A percentile compares a stretch with the other conserved stretches of the same genome.
phyloP scores from a whole-genome alignment of 2,113 vertebrate species.

The Dolichallabes microphthalmus region DNA sequence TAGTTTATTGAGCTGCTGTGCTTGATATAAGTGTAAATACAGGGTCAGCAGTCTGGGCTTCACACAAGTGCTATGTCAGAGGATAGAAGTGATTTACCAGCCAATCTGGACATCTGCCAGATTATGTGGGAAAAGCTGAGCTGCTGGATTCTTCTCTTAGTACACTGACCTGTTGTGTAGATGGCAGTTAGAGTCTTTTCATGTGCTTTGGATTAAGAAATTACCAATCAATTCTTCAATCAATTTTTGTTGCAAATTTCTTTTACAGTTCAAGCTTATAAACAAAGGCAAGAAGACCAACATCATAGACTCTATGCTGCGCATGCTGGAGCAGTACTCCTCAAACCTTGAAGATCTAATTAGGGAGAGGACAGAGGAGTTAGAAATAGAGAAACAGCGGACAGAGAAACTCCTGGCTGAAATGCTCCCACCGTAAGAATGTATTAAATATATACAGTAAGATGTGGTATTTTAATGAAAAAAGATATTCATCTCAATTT shows the following conservation, averaged over 20 bases:
- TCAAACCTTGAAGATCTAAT: conserved; percentile 93
- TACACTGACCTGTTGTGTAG: background rate
- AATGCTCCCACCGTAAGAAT: conserved; percentile 89
- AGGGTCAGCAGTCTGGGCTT: background rate
- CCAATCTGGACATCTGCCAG: conserved; percentile 12
- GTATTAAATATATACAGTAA: conserved; percentile 19
- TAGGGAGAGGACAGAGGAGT: conserved; percentile 84
- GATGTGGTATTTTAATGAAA: background rate
- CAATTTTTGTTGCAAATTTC: background rate
- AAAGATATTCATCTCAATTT: background rate
- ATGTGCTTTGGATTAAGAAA: background rate
- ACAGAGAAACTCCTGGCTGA: conserved; percentile 89
- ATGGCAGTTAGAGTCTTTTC: background rate
- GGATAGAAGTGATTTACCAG: background rate
- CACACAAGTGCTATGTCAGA: conserved; percentile 11
- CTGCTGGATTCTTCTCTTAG: background rate
- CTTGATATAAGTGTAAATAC: background rate
- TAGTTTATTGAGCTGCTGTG: background rate
- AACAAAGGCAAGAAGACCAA: conserved; percentile 94
- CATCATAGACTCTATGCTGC: conserved; percentile 92
- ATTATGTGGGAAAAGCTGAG: background rate
- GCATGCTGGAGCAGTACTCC: conserved; percentile 94
- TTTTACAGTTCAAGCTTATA: conserved; percentile 86
- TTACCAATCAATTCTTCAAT: background rate
- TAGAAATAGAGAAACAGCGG: conserved; percentile 93